phyloP scores from a whole-genome alignment of 2,113 vertebrate genomes.

The Oncorhynchus keta region DNA sequence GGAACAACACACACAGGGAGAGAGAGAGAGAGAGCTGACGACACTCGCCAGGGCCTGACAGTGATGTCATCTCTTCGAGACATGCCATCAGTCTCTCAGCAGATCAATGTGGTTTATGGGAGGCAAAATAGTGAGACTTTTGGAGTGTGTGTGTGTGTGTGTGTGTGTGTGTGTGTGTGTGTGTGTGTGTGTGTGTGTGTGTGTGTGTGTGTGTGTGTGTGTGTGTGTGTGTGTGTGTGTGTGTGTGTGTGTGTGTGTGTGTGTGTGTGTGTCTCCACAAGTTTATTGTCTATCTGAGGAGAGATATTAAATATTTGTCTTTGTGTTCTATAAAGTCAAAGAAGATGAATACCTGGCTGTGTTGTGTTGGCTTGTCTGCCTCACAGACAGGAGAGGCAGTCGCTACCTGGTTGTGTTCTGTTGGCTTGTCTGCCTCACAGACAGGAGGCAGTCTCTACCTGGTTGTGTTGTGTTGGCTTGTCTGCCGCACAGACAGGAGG shows the following conservation, averaged over 20 bases:
- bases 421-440: no score
- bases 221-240: not conserved
- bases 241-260: not conserved
- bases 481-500: no score
- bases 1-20: not conserved
- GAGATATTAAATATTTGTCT: no score
- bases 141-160: not conserved
- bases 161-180: not conserved
- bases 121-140: constrained; percentile 11
- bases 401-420: no score
- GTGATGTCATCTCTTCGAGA: constrained; percentile 32
- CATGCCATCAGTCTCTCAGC: constrained; percentile 23
- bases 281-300: no score
- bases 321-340: no score
- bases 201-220: not conserved
- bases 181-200: not conserved
- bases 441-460: no score
- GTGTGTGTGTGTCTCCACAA: not conserved
- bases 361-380: no score
- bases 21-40: not conserved
- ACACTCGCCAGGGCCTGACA: constrained; percentile 9
- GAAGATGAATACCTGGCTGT: no score
- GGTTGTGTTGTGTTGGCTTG: no score
- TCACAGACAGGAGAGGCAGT: no score
- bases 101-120: constrained; percentile 23